These are phyloP conservation scores for Timema cristinae DNA, from an alignment of 2,888 invertebrate species.

Conservation along the genomic window DNA sequence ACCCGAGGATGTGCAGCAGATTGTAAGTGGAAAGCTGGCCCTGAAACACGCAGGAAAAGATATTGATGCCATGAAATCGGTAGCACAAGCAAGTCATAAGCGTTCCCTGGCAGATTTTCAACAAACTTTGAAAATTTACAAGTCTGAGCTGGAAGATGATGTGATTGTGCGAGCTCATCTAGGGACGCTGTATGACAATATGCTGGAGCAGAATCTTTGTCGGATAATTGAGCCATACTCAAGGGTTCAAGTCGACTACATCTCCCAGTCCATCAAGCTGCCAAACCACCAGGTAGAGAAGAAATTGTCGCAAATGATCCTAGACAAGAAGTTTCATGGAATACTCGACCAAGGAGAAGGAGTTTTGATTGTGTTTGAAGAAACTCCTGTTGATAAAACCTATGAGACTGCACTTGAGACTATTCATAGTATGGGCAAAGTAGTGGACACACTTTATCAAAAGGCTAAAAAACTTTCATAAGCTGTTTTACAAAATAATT, in stretches of 20 bases:
- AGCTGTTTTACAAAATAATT: conserved; percentile 23
- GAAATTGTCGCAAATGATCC: conserved; percentile 99
- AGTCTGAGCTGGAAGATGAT: conserved; percentile 89
- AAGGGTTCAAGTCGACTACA: conserved; percentile 83
- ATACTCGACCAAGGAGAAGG: conserved; percentile 98
- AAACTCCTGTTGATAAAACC: conserved; percentile 90
- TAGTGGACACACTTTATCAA: conserved; percentile 97
- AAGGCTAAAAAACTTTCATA: conserved; percentile 98
- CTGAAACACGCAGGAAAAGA: conserved; percentile 94
- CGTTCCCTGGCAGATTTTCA: conserved; percentile 97
- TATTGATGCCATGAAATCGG: conserved; percentile 96
- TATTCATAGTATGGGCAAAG: conserved; percentile 99
- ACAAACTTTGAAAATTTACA: conserved; percentile 78
- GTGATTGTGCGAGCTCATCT: conserved; percentile 96
- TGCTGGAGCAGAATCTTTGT: conserved; percentile 98
- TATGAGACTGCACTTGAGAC: conserved; percentile 97
- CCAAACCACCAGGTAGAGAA: conserved; percentile 92
- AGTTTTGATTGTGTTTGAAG: conserved; percentile 96
- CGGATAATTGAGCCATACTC: conserved; percentile 99
- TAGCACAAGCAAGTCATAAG: conserved; percentile 94
- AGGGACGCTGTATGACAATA: conserved; percentile 93
- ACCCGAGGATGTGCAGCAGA: conserved; percentile 92
- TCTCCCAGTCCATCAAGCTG: conserved; percentile 86
- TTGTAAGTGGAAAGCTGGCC: conserved; percentile 94
- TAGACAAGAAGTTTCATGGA: conserved; percentile 96